Evolutionary conservation across 2,797 vertebrate species (phyloP).

Genomic region (Triplophysa bombifrons): DNA sequence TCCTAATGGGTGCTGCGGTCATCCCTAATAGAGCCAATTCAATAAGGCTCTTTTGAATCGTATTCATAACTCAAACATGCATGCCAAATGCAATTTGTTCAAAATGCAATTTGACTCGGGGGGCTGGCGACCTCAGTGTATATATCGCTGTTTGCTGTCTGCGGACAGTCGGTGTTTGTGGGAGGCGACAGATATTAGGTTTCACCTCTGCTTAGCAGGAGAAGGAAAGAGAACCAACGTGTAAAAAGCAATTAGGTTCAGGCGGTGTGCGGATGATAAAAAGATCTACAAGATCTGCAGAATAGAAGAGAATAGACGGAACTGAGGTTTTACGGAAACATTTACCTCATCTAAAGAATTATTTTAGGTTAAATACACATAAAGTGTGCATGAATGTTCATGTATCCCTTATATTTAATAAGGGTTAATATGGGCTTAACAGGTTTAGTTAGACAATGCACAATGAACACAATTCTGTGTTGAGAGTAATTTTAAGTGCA

Average conservation of each 20-base stretch:
- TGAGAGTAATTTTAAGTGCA: constrained; percentile 6
- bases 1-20: constrained; percentile 66
- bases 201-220: constrained; percentile 37
- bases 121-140: constrained; percentile 38
- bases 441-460: neutral
- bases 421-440: no score
- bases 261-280: constrained; percentile 11
- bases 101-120: constrained; percentile 61
- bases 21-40: constrained; percentile 62
- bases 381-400: neutral
- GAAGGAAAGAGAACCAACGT: constrained; percentile 27
- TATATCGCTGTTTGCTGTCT: constrained; percentile 10
- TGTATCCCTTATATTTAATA: neutral
- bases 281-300: no score
- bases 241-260: constrained; percentile 9
- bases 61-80: constrained; percentile 62
- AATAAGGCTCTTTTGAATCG: constrained; percentile 69
- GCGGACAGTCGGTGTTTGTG: constrained; percentile 34
- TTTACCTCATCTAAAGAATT: neutral
- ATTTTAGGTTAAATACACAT: neutral
- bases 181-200: constrained; percentile 48
- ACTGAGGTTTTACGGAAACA: neutral
- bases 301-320: neutral
- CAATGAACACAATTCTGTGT: constrained; percentile 29
- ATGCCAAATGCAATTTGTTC: constrained; percentile 62